These are phyloP conservation scores for Callyntrura guangdongensis DNA, from an alignment of 2,888 invertebrate genomes.

Conservation along the genomic window DNA sequence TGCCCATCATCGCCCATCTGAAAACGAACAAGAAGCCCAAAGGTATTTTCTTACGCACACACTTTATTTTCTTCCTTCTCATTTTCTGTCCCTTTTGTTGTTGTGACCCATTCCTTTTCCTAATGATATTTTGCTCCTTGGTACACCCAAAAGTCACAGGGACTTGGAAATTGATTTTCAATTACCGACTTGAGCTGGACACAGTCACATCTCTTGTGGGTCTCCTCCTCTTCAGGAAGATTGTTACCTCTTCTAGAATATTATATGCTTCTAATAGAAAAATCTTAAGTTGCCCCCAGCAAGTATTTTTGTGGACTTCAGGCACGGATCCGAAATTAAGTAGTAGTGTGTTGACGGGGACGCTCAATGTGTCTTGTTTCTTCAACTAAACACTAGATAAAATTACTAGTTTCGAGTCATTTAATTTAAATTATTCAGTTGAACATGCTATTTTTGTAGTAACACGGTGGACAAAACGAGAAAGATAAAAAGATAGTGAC, in stretches of 20 bases:
- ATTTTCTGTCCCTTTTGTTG: conserved; percentile 63
- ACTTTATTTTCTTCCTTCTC: conserved; percentile 23
- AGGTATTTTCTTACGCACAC: conserved; percentile 31
- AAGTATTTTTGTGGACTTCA: background rate
- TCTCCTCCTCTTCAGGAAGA: conserved; percentile 30
- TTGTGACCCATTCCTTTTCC: conserved; percentile 66
- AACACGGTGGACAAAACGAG: background rate
- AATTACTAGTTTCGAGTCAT: background rate
- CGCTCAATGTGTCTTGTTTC: conserved; percentile 44
- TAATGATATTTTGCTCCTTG: conserved; percentile 69
- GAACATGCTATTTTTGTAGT: conserved; percentile 37
- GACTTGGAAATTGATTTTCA: conserved; percentile 74
- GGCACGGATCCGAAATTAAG: background rate
- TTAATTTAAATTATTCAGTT: conserved; percentile 44
- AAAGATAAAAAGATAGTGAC: conserved; percentile 20
- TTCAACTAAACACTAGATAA: background rate
- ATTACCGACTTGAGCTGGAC: conserved; percentile 71
- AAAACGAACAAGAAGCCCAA: conserved; percentile 39
- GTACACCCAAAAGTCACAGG: conserved; percentile 75
- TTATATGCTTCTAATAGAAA: background rate
- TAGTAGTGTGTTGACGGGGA: conserved; percentile 37
- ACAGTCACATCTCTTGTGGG: conserved; percentile 62
- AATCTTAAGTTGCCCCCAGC: conserved; percentile 40
- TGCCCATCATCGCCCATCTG: conserved; percentile 26
- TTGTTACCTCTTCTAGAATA: background rate